These are phyloP conservation scores for Rhyacophila evoluta DNA, from an alignment of 2,888 invertebrate genomes.

Conservation along the genomic window DNA sequence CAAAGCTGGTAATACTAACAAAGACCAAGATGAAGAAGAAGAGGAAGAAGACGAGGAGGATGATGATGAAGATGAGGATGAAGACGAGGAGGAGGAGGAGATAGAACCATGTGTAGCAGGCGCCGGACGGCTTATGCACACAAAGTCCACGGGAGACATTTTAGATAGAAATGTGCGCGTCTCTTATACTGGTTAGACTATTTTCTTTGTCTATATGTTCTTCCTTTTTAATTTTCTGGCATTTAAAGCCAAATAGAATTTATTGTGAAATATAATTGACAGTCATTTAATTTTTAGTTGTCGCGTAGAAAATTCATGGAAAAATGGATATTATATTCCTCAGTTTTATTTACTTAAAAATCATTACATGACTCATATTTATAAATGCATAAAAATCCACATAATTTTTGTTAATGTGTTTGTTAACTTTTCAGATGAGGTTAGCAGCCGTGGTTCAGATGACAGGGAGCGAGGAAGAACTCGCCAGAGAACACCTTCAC, in stretches of 20 bases:
- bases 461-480: constrained; percentile 40
- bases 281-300: too few relatives aligned
- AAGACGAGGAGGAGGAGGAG: constrained; percentile 43
- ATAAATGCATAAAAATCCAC: too few relatives aligned
- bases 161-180: constrained; percentile 35
- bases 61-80: constrained; percentile 48
- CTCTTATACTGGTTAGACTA: background rate
- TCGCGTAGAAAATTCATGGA: too few relatives aligned
- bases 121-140: constrained; percentile 41
- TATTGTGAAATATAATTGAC: too few relatives aligned
- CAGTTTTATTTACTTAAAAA: too few relatives aligned
- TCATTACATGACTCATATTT: too few relatives aligned
- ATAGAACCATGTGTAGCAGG: constrained; percentile 27
- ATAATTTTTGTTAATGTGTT: background rate
- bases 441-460: background rate
- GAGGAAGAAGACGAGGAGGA: constrained; percentile 47
- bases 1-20: constrained; percentile 39
- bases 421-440: constrained; percentile 4
- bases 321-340: too few relatives aligned
- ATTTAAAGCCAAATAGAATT: too few relatives aligned
- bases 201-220: background rate
- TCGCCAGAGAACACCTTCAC: constrained; percentile 51
- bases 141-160: constrained; percentile 51
- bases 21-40: constrained; percentile 44
- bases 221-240: too few relatives aligned